These are phyloP conservation scores for Discoglossus pictus DNA, from an alignment of 2,797 vertebrate genomes.

Conservation along the genomic window DNA sequence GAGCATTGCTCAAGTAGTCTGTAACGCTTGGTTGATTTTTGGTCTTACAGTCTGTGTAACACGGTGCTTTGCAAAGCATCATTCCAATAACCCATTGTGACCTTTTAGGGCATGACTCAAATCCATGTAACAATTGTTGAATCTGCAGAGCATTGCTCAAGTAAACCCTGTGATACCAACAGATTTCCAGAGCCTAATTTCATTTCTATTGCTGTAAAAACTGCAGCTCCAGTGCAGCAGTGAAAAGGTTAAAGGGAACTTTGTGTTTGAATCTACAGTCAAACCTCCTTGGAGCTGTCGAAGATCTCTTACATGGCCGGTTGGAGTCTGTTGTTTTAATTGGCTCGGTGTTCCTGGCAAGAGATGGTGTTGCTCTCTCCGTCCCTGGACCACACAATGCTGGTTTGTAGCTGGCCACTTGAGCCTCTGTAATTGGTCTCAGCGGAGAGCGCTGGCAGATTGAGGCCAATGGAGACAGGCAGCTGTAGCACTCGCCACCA, in stretches of 20 bases:
- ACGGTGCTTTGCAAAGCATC: constrained; percentile 42
- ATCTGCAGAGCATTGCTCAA: constrained; percentile 47
- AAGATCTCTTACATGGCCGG: constrained; percentile 1
- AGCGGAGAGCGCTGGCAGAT: constrained; percentile 41
- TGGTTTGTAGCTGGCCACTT: constrained; percentile 19
- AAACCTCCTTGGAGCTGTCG: background rate
- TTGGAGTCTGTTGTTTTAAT: constrained; percentile 31
- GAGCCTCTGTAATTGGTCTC: constrained; percentile 46
- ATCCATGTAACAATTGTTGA: constrained; percentile 48
- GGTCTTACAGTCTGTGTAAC: constrained; percentile 35
- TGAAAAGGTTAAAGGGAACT: background rate
- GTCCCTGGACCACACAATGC: background rate
- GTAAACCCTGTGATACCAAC: constrained; percentile 50
- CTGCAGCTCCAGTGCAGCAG: background rate
- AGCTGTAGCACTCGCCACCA: constrained; percentile 13
- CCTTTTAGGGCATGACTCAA: constrained; percentile 49
- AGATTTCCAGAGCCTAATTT: constrained; percentile 8
- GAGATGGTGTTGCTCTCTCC: background rate
- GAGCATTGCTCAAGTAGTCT: constrained; percentile 33
- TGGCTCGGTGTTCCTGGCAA: constrained; percentile 18
- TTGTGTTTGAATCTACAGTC: background rate
- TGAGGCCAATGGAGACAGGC: constrained; percentile 17
- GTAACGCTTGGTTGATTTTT: constrained; percentile 41
- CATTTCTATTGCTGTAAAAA: too few relatives aligned
- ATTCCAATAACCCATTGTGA: constrained; percentile 48